Evolutionary conservation across 2,113 vertebrate species (phyloP).

Genomic region (Strix aluco): DNA sequence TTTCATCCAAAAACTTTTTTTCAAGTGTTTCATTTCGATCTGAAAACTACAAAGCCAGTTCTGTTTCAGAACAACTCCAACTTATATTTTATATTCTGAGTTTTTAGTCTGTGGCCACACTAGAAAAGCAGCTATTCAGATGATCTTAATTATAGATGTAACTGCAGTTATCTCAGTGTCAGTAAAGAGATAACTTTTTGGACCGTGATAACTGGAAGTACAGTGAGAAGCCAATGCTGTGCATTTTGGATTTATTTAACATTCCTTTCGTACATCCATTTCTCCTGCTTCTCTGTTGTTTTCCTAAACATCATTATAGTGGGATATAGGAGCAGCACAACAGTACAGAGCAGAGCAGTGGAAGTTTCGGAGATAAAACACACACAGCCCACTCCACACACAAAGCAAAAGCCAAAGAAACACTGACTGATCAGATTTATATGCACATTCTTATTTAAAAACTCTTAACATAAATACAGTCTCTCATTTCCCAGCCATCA

Average conservation of each 20-base stretch:
- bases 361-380: neutral
- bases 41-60: neutral
- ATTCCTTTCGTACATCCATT: neutral
- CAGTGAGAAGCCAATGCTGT: neutral
- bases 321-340: neutral
- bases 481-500: neutral
- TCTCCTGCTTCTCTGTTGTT: neutral
- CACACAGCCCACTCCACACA: neutral
- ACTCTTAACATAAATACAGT: neutral
- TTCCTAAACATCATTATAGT: neutral
- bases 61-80: slow-evolving; percentile 16
- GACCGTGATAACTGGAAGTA: neutral
- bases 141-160: neutral
- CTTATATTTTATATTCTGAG: neutral
- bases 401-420: neutral
- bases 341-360: neutral
- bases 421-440: neutral
- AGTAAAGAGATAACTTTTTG: neutral
- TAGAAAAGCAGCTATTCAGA: slow-evolving; percentile 19
- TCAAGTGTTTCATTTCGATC: neutral
- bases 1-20: neutral
- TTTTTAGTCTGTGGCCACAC: neutral
- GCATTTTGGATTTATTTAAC: neutral
- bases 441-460: neutral
- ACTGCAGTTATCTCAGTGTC: neutral